These are phyloP conservation scores for Sminthopsis crassicaudata DNA, from an alignment of 2,113 vertebrate genomes.

Conservation along the genomic window DNA sequence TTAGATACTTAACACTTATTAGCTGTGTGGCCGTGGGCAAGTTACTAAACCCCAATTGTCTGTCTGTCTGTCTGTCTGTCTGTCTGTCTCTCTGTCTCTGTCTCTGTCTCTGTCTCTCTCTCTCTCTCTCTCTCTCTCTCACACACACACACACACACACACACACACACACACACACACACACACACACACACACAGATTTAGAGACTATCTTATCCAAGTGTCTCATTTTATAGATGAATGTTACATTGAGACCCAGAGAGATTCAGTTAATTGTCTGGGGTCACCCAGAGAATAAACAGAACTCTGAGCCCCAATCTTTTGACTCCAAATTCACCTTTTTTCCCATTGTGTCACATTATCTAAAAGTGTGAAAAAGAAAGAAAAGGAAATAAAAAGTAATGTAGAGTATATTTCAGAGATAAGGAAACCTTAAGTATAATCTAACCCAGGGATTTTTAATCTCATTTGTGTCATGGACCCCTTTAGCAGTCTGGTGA, in stretches of 20 bases:
- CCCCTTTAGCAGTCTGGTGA: background rate
- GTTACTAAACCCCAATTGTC: no score
- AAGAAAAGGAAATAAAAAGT: background rate
- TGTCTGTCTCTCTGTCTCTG: no score
- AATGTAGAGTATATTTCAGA: background rate
- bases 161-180: no score
- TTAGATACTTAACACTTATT: no score
- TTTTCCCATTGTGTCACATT: background rate
- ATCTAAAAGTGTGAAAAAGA: background rate
- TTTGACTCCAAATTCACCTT: background rate
- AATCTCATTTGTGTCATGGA: background rate
- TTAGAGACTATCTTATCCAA: background rate
- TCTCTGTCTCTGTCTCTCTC: no score
- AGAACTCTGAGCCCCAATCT: background rate
- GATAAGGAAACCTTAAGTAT: background rate
- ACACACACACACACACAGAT: background rate
- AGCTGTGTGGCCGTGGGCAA: no score
- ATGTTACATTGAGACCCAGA: background rate
- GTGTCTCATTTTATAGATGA: background rate
- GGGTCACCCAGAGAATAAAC: background rate
- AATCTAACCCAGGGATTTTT: background rate
- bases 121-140: no score
- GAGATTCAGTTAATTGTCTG: background rate
- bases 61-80: no score
- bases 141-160: no score